phyloP scores from a whole-genome alignment of 1,140 invertebrate species.

The Marisa cornuarietis region DNA sequence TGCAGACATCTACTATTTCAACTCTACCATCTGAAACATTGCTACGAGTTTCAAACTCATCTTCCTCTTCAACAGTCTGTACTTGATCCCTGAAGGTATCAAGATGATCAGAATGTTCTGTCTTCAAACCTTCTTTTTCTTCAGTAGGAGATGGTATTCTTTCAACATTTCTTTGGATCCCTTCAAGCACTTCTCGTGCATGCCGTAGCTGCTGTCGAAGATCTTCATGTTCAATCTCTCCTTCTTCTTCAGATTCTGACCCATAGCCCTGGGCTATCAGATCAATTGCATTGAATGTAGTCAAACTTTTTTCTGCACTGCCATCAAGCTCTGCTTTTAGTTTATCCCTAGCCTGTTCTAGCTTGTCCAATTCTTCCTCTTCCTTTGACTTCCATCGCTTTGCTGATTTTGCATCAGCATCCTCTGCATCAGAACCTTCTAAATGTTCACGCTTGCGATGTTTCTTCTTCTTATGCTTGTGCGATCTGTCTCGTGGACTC shows the following conservation, averaged over 20 bases:
- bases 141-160: not conserved
- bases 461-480: slow-evolving; percentile 57
- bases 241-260: slow-evolving; percentile 59
- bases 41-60: slow-evolving; percentile 22
- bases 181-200: slow-evolving; percentile 27
- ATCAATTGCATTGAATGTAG: slow-evolving; percentile 50
- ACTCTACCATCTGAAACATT: not conserved
- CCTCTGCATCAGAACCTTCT: slow-evolving; percentile 29
- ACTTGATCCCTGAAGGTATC: slow-evolving; percentile 5
- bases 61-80: slow-evolving; percentile 32
- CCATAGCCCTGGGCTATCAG: slow-evolving; percentile 62
- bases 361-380: slow-evolving; percentile 55
- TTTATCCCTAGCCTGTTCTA: slow-evolving; percentile 63
- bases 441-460: slow-evolving; percentile 38
- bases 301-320: slow-evolving; percentile 28
- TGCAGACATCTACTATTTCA: slow-evolving; percentile 31
- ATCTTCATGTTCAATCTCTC: slow-evolving; percentile 58
- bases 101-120: not conserved
- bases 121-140: not conserved
- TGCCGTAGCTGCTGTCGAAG: slow-evolving; percentile 29
- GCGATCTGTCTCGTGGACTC: slow-evolving; percentile 31
- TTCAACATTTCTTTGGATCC: slow-evolving; percentile 13
- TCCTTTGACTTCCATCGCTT: slow-evolving; percentile 34
- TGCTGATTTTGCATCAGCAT: slow-evolving; percentile 8
- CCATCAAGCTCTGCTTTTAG: slow-evolving; percentile 54